These are phyloP conservation scores for Sternarchorhynchus goeldii DNA, from an alignment of 2,797 vertebrate genomes.

Conservation along the genomic window DNA sequence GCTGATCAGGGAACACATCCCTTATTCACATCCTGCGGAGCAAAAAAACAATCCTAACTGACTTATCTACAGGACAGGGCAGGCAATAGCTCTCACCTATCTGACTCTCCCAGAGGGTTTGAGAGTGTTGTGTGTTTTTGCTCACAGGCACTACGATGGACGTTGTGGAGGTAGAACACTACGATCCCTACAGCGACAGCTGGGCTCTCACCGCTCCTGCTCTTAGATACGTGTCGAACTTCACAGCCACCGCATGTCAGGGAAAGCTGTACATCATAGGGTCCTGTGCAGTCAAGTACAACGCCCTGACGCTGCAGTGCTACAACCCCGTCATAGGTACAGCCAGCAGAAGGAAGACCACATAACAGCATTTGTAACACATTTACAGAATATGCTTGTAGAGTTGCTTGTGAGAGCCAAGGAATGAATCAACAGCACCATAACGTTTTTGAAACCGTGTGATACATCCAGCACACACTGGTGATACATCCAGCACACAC, in stretches of 20 bases:
- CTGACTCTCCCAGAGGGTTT: background rate
- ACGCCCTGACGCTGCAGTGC: slow-evolving; percentile 92
- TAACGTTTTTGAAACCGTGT: background rate
- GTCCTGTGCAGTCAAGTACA: slow-evolving; percentile 95
- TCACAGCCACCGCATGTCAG: slow-evolving; percentile 82
- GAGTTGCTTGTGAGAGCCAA: background rate
- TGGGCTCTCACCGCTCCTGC: slow-evolving; percentile 85
- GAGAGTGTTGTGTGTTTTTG: slow-evolving; percentile 21
- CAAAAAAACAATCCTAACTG: background rate
- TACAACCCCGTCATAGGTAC: slow-evolving; percentile 94
- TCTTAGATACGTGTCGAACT: slow-evolving; percentile 93
- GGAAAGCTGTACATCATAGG: slow-evolving; percentile 94
- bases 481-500: background rate
- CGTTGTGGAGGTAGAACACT: slow-evolving; percentile 89
- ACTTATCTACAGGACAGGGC: background rate
- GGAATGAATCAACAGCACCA: background rate
- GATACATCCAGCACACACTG: background rate
- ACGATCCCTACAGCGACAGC: slow-evolving; percentile 88
- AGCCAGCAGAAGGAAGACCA: background rate
- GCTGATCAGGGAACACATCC: slow-evolving; percentile 12
- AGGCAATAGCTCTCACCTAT: background rate
- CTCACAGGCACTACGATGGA: slow-evolving; percentile 83
- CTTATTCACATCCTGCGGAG: background rate
- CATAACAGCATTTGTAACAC: background rate
- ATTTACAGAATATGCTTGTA: no score